Evolutionary conservation across 1,140 invertebrate species (phyloP).

Genomic region (Drosophila varians): DNA sequence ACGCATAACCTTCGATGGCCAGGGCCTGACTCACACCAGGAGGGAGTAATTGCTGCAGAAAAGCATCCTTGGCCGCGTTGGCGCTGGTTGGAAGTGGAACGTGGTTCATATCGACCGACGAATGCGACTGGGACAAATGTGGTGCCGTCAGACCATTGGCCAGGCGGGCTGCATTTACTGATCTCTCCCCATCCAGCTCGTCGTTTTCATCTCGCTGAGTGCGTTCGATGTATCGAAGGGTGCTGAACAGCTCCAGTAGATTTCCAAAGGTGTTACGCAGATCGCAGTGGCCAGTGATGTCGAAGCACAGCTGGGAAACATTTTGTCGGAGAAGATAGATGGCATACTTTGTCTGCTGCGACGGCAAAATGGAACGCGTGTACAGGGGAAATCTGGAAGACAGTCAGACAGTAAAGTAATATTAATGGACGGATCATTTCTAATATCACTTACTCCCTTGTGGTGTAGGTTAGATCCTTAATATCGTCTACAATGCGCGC

Average conservation of each 20-base stretch:
- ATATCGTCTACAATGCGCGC: conserved; percentile 91
- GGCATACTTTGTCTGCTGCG: conserved; percentile 91
- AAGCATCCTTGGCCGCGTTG: conserved; percentile 60
- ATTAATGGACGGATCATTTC: too few relatives aligned
- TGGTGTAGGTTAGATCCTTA: conserved; percentile 88
- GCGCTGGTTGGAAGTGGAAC: conserved; percentile 61
- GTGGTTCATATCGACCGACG: conserved; percentile 78
- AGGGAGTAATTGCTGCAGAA: conserved; percentile 59
- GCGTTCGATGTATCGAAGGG: conserved; percentile 63
- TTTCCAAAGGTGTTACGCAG: conserved; percentile 90
- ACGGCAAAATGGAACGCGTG: conserved; percentile 86
- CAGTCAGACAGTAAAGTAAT: neutral
- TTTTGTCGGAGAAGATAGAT: conserved; percentile 95
- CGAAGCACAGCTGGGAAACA: conserved; percentile 91
- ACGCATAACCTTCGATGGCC: conserved; percentile 66
- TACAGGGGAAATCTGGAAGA: conserved; percentile 90
- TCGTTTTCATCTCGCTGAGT: conserved; percentile 47
- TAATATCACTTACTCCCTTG: conserved; percentile 88
- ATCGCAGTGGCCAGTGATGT: conserved; percentile 89
- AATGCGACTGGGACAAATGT: conserved; percentile 70
- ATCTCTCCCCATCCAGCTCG: conserved; percentile 23
- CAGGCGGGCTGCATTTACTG: conserved; percentile 7
- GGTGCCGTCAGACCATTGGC: conserved; percentile 49
- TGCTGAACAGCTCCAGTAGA: conserved; percentile 84
- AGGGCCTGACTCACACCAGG: conserved; percentile 59